phyloP scores from a whole-genome alignment of 2,797 vertebrate genomes.

The Rhabdomys pumilio region DNA sequence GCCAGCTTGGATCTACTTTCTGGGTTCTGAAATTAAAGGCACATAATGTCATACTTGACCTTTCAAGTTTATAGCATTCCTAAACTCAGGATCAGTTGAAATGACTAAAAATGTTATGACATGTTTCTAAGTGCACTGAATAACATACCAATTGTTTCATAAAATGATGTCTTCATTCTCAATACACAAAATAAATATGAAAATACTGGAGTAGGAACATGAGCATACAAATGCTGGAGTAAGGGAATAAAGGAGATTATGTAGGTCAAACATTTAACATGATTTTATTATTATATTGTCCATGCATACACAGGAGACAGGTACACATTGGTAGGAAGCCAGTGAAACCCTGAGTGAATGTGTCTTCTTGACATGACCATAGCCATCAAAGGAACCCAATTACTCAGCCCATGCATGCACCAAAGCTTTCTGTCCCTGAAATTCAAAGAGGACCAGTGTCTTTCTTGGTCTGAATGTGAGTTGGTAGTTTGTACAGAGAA shows the following conservation, averaged over 20 bases:
- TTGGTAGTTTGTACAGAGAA: neutral
- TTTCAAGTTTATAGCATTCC: slow-evolving; percentile 71
- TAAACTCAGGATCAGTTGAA: slow-evolving; percentile 76
- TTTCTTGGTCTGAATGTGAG: neutral
- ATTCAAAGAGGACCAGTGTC: no score
- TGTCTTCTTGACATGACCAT: neutral
- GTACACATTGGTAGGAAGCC: neutral
- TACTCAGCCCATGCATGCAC: neutral
- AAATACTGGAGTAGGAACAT: neutral
- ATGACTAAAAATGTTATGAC: slow-evolving; percentile 55
- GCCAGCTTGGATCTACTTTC: neutral
- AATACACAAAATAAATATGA: slow-evolving; percentile 84
- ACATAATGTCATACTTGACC: neutral
- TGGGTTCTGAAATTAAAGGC: neutral
- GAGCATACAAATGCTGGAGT: neutral
- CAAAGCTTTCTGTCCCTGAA: neutral
- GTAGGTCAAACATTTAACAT: neutral
- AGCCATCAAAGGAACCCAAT: no score
- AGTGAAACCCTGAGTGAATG: neutral
- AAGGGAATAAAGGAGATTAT: neutral
- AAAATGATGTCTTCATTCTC: slow-evolving; percentile 84
- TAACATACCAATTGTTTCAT: slow-evolving; percentile 82
- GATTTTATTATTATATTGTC: slow-evolving; percentile 61
- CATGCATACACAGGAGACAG: neutral
- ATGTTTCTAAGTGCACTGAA: slow-evolving; percentile 81